phyloP scores from a whole-genome alignment of 2,797 vertebrate genomes.

The Urophycis tenuis region DNA sequence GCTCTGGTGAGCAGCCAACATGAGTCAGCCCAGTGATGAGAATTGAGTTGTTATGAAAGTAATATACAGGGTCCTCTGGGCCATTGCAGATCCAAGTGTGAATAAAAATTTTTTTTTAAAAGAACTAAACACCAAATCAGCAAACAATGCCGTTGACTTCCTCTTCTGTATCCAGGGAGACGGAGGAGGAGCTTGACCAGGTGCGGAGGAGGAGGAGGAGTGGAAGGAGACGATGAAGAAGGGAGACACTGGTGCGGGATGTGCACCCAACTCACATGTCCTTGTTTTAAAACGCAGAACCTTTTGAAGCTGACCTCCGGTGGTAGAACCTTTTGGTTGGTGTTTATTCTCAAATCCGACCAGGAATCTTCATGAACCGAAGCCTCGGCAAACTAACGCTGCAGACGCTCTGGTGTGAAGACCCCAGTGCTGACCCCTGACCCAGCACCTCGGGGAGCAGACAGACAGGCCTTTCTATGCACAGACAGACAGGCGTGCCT shows the following conservation, averaged over 20 bases:
- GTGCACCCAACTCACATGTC: not conserved
- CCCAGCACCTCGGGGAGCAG: too few species aligned
- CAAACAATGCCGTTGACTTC: not conserved
- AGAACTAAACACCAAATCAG: not conserved
- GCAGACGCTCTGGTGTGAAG: not conserved
- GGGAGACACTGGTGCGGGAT: not conserved
- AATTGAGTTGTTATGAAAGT: not conserved
- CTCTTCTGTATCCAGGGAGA: not conserved
- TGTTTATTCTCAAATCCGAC: not conserved
- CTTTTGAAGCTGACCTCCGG: not conserved
- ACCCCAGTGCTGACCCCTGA: too few species aligned
- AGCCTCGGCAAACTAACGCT: not conserved
- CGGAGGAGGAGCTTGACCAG: too few species aligned
- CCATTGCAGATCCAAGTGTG: not conserved
- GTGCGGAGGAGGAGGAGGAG: too few species aligned
- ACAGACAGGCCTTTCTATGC: too few species aligned
- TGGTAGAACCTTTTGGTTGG: not conserved
- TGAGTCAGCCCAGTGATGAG: not conserved
- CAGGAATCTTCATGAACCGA: not conserved
- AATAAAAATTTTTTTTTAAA: too few species aligned
- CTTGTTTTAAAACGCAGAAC: not conserved
- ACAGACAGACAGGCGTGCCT: too few species aligned
- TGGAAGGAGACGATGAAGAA: not conserved
- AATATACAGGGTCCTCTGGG: not conserved
- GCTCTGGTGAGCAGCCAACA: slow-evolving; percentile 25